These are phyloP conservation scores for Ploceus nigricollis DNA, from an alignment of 2,113 vertebrate species.

Conservation along the genomic window DNA sequence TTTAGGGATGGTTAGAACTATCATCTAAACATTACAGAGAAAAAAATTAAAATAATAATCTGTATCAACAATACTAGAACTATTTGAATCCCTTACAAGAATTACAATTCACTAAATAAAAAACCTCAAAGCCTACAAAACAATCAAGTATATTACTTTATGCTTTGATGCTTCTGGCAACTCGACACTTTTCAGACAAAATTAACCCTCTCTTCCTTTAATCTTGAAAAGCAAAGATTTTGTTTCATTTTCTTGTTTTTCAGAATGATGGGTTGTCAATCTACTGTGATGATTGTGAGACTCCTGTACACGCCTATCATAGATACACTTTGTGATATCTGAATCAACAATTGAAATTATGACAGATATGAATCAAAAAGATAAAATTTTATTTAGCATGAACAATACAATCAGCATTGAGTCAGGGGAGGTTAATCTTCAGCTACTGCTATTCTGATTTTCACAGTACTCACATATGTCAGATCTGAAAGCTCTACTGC, in stretches of 20 bases:
- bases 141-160: neutral
- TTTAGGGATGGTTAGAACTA: neutral
- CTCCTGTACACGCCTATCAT: neutral
- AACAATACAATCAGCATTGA: neutral
- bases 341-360: neutral
- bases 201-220: neutral
- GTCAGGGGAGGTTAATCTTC: neutral
- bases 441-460: neutral
- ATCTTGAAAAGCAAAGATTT: neutral
- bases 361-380: neutral
- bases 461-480: neutral
- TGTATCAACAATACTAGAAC: neutral
- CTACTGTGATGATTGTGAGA: neutral
- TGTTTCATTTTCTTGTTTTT: neutral
- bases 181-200: neutral
- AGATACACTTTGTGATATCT: neutral
- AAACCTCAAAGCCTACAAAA: neutral
- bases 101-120: neutral
- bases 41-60: neutral
- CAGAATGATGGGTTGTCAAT: neutral
- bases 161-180: neutral
- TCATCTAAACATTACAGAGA: neutral
- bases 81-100: neutral
- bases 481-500: neutral
- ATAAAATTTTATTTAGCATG: neutral